phyloP scores from a whole-genome alignment of 2,797 vertebrate species.

The Euphonia xanthogaster region DNA sequence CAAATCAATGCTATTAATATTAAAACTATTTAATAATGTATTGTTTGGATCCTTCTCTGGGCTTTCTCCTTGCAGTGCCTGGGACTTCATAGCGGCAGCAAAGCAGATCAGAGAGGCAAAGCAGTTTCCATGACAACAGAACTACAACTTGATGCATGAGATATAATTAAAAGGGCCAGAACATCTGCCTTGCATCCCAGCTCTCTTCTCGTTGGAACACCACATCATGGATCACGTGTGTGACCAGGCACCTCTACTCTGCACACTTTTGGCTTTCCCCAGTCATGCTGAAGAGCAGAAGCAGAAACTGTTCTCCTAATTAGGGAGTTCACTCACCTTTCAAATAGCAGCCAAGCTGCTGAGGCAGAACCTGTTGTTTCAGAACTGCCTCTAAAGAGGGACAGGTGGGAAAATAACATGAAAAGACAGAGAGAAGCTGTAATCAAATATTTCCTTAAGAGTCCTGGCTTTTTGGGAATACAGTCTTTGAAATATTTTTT shows the following conservation, averaged over 20 bases:
- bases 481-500: neutral
- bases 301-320: neutral
- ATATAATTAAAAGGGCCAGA: conserved; percentile 13
- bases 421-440: neutral
- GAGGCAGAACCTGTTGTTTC: neutral
- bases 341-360: conserved; percentile 9
- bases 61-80: neutral
- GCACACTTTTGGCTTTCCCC: neutral
- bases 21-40: neutral
- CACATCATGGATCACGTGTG: neutral
- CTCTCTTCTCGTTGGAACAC: neutral
- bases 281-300: neutral
- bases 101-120: neutral
- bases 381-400: neutral
- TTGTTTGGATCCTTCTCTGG: neutral
- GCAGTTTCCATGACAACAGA: conserved; percentile 30
- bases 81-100: neutral
- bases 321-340: neutral
- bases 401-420: neutral
- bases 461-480: neutral
- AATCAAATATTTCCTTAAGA: neutral
- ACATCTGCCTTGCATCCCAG: neutral
- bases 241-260: neutral
- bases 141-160: neutral
- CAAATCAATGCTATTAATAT: conserved; percentile 24